Evolutionary conservation across 2,888 invertebrate species (phyloP).

Genomic region (Acrobeloides nanus): DNA sequence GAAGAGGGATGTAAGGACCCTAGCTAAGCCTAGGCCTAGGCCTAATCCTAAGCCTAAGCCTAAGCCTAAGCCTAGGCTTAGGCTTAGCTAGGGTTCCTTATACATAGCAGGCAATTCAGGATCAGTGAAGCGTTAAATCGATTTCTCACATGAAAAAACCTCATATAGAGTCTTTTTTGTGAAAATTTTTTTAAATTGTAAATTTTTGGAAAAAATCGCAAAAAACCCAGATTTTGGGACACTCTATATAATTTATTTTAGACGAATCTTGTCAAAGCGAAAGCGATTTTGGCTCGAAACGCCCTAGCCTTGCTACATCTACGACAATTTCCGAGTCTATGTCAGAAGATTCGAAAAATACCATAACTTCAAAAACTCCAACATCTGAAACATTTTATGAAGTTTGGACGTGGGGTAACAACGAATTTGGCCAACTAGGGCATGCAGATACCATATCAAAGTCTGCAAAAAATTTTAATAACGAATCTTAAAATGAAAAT

Average conservation of each 20-base stretch:
- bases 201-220: too few species aligned
- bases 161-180: too few species aligned
- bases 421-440: constrained; percentile 20
- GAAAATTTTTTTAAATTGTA: too few species aligned
- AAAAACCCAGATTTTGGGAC: too few species aligned
- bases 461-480: constrained; percentile 1
- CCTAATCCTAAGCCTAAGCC: background rate
- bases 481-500: constrained; percentile 1
- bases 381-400: constrained; percentile 13
- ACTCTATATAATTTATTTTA: constrained; percentile 8
- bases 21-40: background rate
- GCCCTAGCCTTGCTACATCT: background rate
- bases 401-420: constrained; percentile 22
- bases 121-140: too few species aligned
- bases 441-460: constrained; percentile 20
- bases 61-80: background rate
- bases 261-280: too few species aligned
- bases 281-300: constrained; percentile 8
- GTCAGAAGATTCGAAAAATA: too few species aligned
- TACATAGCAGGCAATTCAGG: too few species aligned
- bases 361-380: constrained; percentile 2
- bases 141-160: too few species aligned
- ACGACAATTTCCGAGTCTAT: background rate
- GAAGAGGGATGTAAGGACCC: background rate
- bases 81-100: background rate